Conservation (phyloP, 2,888 invertebrate genomes). For the Meiosimyza decipiens region DNA sequence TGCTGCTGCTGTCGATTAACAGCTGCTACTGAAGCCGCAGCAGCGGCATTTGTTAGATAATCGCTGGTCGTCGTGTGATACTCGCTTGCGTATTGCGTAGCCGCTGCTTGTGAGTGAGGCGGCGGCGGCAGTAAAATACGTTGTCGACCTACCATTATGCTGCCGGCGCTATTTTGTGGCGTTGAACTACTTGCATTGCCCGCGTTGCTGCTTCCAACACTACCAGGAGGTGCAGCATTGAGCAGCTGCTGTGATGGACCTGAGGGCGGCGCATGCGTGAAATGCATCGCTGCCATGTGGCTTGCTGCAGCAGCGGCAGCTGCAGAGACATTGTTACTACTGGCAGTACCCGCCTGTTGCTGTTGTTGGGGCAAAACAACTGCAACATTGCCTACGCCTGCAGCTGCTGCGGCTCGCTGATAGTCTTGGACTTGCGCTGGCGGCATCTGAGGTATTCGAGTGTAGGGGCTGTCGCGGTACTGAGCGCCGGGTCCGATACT, state of each 20-base stretch:
- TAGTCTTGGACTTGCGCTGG: constrained; percentile 58
- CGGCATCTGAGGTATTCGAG: constrained; percentile 62
- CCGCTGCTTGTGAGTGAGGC: constrained; percentile 56
- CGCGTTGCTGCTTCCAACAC: constrained; percentile 39
- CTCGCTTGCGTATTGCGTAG: constrained; percentile 60
- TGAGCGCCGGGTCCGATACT: constrained; percentile 61
- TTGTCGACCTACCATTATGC: constrained; percentile 55
- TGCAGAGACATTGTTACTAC: constrained; percentile 37
- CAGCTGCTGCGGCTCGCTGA: constrained; percentile 57
- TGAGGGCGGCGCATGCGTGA: constrained; percentile 74
- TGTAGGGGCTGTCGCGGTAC: constrained; percentile 65
- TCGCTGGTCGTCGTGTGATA: constrained; percentile 53
- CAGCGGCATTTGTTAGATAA: constrained; percentile 62
- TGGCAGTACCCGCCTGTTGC: constrained; percentile 33
- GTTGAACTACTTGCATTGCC: constrained; percentile 33
- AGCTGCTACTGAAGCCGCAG: constrained; percentile 49
- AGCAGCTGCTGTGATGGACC: constrained; percentile 57
- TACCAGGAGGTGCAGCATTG: constrained; percentile 47
- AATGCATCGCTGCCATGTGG: constrained; percentile 67
- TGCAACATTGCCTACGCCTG: constrained; percentile 50
- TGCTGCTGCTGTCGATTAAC: constrained; percentile 65
- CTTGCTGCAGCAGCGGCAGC: constrained; percentile 45
- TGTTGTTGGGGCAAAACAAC: constrained; percentile 39
- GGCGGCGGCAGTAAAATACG: constrained; percentile 54
- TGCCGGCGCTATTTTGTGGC: constrained; percentile 34